Percentiles rank a stretch among this genome's conserved stretches.
These are phyloP conservation scores for Formicarius rufipectus DNA, from an alignment of 2,113 vertebrate genomes.

Conservation along the genomic window DNA sequence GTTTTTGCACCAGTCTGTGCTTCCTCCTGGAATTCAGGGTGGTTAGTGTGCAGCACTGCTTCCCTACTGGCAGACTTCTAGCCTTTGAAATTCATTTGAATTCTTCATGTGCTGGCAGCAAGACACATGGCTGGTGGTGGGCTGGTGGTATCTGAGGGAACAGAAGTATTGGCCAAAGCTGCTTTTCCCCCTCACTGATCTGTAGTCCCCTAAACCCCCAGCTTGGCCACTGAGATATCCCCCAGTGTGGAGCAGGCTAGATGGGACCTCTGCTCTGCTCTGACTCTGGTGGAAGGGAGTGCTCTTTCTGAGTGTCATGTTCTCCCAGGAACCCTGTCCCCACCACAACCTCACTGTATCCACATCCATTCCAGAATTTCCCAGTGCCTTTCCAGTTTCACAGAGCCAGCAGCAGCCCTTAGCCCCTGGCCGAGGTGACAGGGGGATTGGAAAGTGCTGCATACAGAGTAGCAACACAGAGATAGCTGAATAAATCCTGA, in stretches of 20 bases:
- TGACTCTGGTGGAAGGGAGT: background rate
- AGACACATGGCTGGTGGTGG: background rate
- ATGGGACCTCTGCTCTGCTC: background rate
- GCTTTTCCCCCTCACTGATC: background rate
- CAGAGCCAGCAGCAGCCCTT: background rate
- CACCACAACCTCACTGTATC: background rate
- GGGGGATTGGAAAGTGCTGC: background rate
- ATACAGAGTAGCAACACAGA: background rate
- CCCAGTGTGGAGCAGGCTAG: background rate
- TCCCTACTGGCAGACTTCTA: background rate
- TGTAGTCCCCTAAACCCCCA: background rate
- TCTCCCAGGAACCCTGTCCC: background rate
- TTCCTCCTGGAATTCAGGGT: background rate
- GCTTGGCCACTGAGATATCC: background rate
- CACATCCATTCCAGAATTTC: background rate
- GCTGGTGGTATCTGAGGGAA: background rate
- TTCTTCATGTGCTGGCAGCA: background rate
- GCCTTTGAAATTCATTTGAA: background rate
- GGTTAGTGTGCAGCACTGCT: rapidly evolving
- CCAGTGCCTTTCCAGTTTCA: background rate
- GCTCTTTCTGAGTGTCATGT: rapidly evolving
- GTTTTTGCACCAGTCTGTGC: background rate
- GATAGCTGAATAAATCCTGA: background rate
- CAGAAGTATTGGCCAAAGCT: background rate
- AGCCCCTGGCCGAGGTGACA: background rate